Evolutionary conservation across 2,113 vertebrate species (phyloP).

Genomic region (Pelecanoides urinatrix): DNA sequence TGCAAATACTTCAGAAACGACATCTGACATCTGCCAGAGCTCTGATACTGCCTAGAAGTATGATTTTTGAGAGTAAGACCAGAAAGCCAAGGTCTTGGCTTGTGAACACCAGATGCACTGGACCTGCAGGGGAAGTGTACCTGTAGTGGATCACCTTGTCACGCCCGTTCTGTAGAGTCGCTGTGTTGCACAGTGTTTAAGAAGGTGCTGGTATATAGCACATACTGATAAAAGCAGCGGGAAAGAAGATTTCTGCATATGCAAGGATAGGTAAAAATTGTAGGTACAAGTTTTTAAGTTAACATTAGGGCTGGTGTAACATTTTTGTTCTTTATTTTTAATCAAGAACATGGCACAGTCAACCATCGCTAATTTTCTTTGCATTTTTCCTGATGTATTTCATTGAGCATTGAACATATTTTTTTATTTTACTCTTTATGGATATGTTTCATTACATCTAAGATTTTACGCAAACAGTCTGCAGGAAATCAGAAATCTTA

Average conservation of each 20-base stretch:
- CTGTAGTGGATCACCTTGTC: not conserved
- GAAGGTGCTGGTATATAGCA: not conserved
- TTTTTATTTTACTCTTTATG: not conserved
- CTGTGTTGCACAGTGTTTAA: not conserved
- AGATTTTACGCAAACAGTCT: not conserved
- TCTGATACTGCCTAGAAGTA: not conserved
- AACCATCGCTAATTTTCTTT: not conserved
- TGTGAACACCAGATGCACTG: not conserved
- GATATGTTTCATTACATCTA: not conserved
- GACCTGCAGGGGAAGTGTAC: not conserved
- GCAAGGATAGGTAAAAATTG: not conserved
- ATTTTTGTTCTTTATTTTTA: not conserved
- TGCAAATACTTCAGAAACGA: not conserved
- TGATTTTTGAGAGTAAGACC: not conserved
- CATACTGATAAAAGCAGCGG: not conserved
- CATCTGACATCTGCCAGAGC: not conserved
- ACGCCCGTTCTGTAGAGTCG: rapidly evolving
- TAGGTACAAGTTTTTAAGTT: not conserved
- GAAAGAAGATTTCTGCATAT: not conserved
- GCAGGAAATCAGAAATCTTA: not conserved
- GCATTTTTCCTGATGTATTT: not conserved
- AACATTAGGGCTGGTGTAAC: not conserved
- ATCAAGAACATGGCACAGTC: not conserved
- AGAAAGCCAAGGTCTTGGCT: not conserved
- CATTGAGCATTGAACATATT: not conserved